Percentiles rank a stretch among this genome's conserved stretches.
These are phyloP conservation scores for Apocheima hispidaria DNA, from an alignment of 2,888 invertebrate species.

Conservation along the genomic window DNA sequence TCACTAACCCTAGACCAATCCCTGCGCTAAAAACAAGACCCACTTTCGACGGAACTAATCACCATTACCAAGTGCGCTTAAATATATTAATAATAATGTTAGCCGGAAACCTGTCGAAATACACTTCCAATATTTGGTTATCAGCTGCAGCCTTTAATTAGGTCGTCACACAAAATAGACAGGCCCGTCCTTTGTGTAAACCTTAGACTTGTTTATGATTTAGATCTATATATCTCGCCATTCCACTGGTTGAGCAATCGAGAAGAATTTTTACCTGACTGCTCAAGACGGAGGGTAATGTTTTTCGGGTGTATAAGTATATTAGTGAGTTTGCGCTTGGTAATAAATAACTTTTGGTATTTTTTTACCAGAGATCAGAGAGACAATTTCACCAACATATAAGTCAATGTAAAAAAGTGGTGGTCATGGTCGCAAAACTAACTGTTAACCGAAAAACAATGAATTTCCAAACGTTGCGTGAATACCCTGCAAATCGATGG, in stretches of 20 bases:
- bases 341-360: background rate
- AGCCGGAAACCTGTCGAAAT: conserved; percentile 9
- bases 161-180: background rate
- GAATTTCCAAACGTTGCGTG: too few relatives aligned
- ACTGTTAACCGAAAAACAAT: too few relatives aligned
- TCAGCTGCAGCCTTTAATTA: conserved; percentile 8
- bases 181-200: background rate
- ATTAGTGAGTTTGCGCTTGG: background rate
- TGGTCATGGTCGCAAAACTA: too few relatives aligned
- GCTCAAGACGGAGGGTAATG: too few relatives aligned
- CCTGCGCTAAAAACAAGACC: background rate
- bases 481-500: too few relatives aligned
- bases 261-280: background rate
- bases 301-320: background rate
- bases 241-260: background rate
- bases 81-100: conserved; percentile 5
- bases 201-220: too few relatives aligned
- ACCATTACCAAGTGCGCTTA: background rate
- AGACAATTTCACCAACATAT: background rate
- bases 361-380: background rate
- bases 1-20: too few relatives aligned
- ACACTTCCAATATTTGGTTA: conserved; percentile 21
- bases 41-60: background rate
- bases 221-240: background rate
- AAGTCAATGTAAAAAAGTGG: too few relatives aligned